Base-by-base conservation (phyloP, 2,797 vertebrate genomes). In the Molothrus ater region DNA sequence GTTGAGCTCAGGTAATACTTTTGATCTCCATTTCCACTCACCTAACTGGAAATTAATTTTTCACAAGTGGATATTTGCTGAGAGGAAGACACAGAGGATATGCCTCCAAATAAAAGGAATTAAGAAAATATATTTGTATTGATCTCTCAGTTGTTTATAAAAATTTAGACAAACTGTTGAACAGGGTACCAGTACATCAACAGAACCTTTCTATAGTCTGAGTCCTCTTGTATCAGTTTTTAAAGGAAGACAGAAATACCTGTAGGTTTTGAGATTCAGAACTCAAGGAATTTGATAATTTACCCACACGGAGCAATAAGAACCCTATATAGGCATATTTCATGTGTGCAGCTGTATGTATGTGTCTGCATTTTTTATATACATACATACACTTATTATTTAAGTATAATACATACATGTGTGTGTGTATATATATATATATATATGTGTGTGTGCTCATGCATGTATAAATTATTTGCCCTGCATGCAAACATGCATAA, bases 1-100 rank as follows among this genome's bases (percentile, higher is more conserved):
- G 75, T 53, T 93, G 94, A 94, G 51, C n/a, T 96, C 88, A 95
- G 68, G 74, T 95, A 96, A 92, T 92, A 42, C 54, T 95, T 96
- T 89, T 92, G 70, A 90, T 93, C 75, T 94, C 79, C 74, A 76
- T 94, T 96, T 97, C 89, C 80, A 91, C 85, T 78, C 83, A 85
- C n/a, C 74, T 88, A 78, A 47, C 61, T 92, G 75, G 54, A 86
- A 96, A 96, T 92, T 56, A 83, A 72, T 91, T 91, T 94, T 97
- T 86, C 56, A 82, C 76, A 74, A 69, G 19, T 25, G 47, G 26
- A 6, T 88, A 42, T 59, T 36, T 91, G 25, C 75, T 84, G 60
- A 95, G 56, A 93, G 51, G 68, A 95, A 51, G 32, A 86, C 18
- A 36, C 34, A 54, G 32, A 57, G 48, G 68, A 65, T 69, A 40